Evolutionary conservation across 2,113 vertebrate species (phyloP), one percentile per base, ranked within the genome.

Genomic region (Carassius gibelio): DNA sequence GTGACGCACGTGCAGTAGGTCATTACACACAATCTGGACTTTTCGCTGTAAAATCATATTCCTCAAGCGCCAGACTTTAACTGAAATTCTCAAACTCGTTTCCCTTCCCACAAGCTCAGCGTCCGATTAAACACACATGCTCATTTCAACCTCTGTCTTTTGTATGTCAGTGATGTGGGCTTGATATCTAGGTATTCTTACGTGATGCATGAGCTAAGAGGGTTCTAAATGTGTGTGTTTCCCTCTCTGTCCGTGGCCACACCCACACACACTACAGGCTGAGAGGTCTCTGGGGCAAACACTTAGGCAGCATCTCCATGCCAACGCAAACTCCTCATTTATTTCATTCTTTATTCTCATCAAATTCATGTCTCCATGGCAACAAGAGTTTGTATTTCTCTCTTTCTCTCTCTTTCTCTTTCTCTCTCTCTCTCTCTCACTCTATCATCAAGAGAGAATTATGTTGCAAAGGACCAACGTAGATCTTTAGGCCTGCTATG

Each of bases 291-390:
- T 86, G 85, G 91, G 87, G 82, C 76, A 88, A 87, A 89, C 82
- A 71, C 82, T 76, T 68, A 55, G 89, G 87, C 89, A 89, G 87
- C 76, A 88, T 90, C 84, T 90, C 90, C 86, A 88, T 90, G 87
- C 59, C 80, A 89, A 82, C 84, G 85, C 38, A 88, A 91, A 88
- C 88, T 87, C 84, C 72, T 82, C 83, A 86, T 89, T 88, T 87
- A 84, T 86, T 89, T 89, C 59, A 87, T 87, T 89, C 86, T 91
- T 88, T 89, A 85, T 88, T 86, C 83, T 87, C 78, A 87, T 88
- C 87, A 91, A 91, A 90, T 89, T 86, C 81, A 88, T 76, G 75
- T 90, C 85, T 34, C 90, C 89, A 90, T 91, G 84, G 89, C 81
- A 91, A 92, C 90, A 87, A 81, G 89, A 90, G 86, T 91, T 88